Evolutionary conservation across 2,113 vertebrate genomes (phyloP).

Genomic region (Eretmochelys imbricata): DNA sequence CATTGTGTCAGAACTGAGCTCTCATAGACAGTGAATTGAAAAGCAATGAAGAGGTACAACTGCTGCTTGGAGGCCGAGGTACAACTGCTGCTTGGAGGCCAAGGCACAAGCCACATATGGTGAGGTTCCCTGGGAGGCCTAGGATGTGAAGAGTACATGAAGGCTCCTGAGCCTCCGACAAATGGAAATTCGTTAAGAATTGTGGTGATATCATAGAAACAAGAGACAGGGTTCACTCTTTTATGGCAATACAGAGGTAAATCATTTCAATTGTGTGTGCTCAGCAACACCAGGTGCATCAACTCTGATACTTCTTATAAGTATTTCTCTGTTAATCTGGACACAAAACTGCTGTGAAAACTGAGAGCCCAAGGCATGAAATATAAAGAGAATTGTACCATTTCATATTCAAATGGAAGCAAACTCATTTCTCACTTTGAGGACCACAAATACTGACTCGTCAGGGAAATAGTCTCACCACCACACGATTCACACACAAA

Average conservation of each 20-base stretch:
- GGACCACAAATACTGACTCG: not conserved
- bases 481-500: not conserved
- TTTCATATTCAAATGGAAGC: not conserved
- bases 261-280: not conserved
- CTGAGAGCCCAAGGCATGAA: not conserved
- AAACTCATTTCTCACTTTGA: not conserved
- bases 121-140: not conserved
- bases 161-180: not conserved
- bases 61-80: not conserved
- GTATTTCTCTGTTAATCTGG: not conserved
- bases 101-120: not conserved
- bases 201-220: not conserved
- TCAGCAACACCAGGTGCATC: not conserved
- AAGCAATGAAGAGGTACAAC: not conserved
- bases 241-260: not conserved
- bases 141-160: not conserved
- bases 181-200: not conserved
- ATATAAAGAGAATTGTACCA: not conserved
- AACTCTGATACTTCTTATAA: not conserved
- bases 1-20: not conserved
- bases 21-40: not conserved
- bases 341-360: not conserved
- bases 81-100: not conserved
- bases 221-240: not conserved
- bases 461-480: not conserved